Conservation (phyloP, 2,113 vertebrate genomes). For the Perca schrenkii region DNA sequence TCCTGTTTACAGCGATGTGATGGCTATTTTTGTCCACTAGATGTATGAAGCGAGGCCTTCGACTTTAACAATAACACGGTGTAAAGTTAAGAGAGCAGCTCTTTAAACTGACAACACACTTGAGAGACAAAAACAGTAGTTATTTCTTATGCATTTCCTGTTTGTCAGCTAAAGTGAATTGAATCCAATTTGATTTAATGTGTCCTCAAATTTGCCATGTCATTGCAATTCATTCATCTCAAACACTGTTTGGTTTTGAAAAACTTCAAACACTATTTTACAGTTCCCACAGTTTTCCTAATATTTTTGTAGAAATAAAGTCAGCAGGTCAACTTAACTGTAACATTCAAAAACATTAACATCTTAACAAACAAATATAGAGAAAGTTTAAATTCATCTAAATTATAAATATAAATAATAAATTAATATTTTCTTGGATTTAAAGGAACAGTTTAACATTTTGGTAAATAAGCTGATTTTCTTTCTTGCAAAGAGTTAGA, state of each 20-base stretch:
- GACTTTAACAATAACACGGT: constrained; percentile 60
- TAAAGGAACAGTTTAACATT: not conserved
- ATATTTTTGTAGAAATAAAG: not conserved
- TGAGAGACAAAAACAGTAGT: not conserved
- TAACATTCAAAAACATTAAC: not conserved
- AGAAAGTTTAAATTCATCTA: not conserved
- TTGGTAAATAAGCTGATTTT: not conserved
- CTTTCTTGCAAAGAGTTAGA: not conserved
- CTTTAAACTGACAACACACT: constrained; percentile 2
- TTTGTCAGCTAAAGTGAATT: constrained; percentile 20
- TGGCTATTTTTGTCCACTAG: constrained; percentile 65
- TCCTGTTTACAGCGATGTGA: constrained; percentile 83
- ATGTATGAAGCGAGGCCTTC: constrained; percentile 41
- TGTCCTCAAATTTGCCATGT: not conserved
- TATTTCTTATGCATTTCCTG: constrained; percentile 25
- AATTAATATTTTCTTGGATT: not conserved
- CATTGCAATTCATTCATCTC: not conserved
- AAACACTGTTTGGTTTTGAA: not conserved
- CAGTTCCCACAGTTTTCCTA: not conserved
- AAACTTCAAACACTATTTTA: not conserved
- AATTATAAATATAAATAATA: not conserved
- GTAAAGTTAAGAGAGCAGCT: not conserved
- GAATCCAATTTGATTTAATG: not conserved
- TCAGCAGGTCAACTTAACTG: not conserved
- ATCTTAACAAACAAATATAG: not conserved